Evolutionary conservation across 2,113 vertebrate species (phyloP), one percentile per base, ranked within the genome.

Genomic region (Gadus macrocephalus): DNA sequence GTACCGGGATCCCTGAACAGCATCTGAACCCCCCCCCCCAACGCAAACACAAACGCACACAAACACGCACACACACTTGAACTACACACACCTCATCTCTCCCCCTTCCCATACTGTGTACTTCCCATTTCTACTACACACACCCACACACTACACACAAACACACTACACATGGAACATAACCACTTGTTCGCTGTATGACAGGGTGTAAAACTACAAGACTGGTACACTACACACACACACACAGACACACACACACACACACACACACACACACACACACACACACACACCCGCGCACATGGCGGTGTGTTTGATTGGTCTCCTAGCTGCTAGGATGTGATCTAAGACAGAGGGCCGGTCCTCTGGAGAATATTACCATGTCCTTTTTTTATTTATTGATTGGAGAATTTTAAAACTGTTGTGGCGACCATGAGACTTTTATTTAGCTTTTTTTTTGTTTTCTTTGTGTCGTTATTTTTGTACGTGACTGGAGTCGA

Each of bases 1-100:
- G 80, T 87, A 80, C 88, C 88, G n/a, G 89, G 86, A 78, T 87
- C 88, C 65, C 83, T 88, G 4, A 91, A 89, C 87, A 91, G 88
- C 86, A 88, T 89, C 85, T 91, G 86, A 91, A 82, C 76, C 83
- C 61, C 71, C 78, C 72, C 68, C 68, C 22, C 71, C 63, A 15
- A 69, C 64, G 14, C 77, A 73, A 76, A 73, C 66, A 75, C 64
- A 49, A 71, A 61, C 75, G 71, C 69, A 70, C 15, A 17, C 55
- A 17, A 5, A 58, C 55, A 58, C 55, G 4, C 15, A 58, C 55
- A 17, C 15, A 58, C 15, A 58, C 55, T n/a, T 16, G 2, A 12
- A 56, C 14, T 15, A 58, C 15, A n/a, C 15, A 58, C n/a, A 58
- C n/a, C n/a, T 16, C 5, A 4, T 9, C 16, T n/a, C 15, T 17